Base-by-base conservation (phyloP, 2,113 vertebrate species). In the Vidua chalybeata region DNA sequence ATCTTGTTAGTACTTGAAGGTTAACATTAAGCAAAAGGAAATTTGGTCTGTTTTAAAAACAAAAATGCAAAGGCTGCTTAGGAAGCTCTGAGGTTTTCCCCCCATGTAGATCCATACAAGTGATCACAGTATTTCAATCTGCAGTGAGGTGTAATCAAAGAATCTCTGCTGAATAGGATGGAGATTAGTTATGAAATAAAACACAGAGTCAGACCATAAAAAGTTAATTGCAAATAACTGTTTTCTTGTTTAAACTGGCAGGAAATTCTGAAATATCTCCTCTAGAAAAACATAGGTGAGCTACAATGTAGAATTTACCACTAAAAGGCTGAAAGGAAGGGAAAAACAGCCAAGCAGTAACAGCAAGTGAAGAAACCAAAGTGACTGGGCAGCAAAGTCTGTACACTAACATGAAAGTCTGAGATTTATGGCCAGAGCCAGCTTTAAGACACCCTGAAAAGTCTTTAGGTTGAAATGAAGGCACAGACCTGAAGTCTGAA, bases 181-280 rank as follows among this genome's bases (percentile, higher is more conserved):
- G 51, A 92, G 82, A 95, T 90, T 41, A 92, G 69, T 77, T 96
- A 93, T 55, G 51, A 87, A 91, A 87, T 81, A 93, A 92, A 94
- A 95, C 51, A 86, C 78, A 75, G 56, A 67, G 45, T 69, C 23
- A 95, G 54, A 76, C 55, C 81, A 89, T 84, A 88, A 96, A 87
- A 97, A 80, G 48, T 85, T 96, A 96, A 96, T 87, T 95, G 84
- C 73, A 96, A 96, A 91, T 96, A 78, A 89, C 92, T 61, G 39
- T 92, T 94, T 96, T 96, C 84, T 94, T 90, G 55, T 95, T 96
- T 93, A 85, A 94, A 85, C 71, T 55, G 54, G 75, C 84, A 94
- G 84, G 76, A 91, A 94, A 96, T 72, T 58, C 68, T 80, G 69
- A 96, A 96, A 75, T 94, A 93, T 61, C 93, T 94, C 89, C 72